Evolutionary conservation across 2,888 invertebrate genomes (phyloP).

Genomic region (Drosophila kambysellisi): DNA sequence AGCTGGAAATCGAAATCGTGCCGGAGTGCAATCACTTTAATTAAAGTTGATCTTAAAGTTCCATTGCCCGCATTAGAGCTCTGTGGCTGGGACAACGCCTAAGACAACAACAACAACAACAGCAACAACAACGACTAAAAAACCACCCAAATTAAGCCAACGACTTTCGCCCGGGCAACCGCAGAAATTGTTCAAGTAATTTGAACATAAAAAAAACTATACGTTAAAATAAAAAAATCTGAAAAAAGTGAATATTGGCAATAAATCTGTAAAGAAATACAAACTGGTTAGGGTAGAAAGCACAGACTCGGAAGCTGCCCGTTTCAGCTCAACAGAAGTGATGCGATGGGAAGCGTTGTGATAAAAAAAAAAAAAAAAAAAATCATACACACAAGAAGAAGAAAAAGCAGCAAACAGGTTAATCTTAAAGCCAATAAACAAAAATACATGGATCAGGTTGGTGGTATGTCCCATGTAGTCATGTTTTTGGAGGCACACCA

Average conservation of each 20-base stretch:
- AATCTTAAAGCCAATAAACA: slow-evolving; percentile 38
- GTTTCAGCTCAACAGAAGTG: slow-evolving; percentile 20
- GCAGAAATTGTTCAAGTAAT: slow-evolving; percentile 64
- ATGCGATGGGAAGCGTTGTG: slow-evolving; percentile 25
- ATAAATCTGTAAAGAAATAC: slow-evolving; percentile 62
- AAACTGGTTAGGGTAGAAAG: slow-evolving; percentile 77
- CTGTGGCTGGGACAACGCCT: slow-evolving; percentile 68
- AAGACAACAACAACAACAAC: slow-evolving; percentile 29
- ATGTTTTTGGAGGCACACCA: slow-evolving; percentile 45
- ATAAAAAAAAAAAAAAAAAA: slow-evolving; percentile 26
- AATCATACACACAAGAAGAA: neutral
- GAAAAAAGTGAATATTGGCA: slow-evolving; percentile 68
- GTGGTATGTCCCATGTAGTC: slow-evolving; percentile 35
- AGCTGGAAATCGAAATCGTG: slow-evolving; percentile 70
- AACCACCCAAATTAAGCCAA: slow-evolving; percentile 57
- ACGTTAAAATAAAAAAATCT: slow-evolving; percentile 42
- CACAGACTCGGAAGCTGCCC: slow-evolving; percentile 54
- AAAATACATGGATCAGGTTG: slow-evolving; percentile 37
- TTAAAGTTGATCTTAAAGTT: slow-evolving; percentile 64
- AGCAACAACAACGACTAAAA: slow-evolving; percentile 16
- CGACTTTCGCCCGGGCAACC: slow-evolving; percentile 67
- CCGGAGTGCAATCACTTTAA: slow-evolving; percentile 68
- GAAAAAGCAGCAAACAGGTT: slow-evolving; percentile 47
- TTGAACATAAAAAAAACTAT: slow-evolving; percentile 43
- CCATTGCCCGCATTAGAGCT: slow-evolving; percentile 51